A percentile compares a stretch with the other conserved stretches of the same genome.
Conservation (phyloP, 1,140 invertebrate genomes). For the Pissodes strobi region DNA sequence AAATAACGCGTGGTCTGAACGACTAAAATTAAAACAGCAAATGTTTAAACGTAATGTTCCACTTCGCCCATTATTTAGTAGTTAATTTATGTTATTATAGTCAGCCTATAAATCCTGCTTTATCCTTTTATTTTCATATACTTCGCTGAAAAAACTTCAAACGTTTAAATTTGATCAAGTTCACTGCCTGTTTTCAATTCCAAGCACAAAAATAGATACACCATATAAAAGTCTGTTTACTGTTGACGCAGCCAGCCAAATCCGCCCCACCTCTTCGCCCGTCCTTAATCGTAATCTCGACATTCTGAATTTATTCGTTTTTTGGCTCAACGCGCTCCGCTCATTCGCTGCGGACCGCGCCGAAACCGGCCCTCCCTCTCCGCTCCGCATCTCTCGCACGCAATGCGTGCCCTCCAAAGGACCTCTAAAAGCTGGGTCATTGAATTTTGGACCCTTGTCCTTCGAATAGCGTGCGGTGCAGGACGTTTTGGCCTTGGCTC, state of each 20-base stretch:
- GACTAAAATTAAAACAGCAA: no score
- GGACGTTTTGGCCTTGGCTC: conserved; percentile 19
- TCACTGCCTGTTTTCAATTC: neutral
- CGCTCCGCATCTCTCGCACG: conserved; percentile 27
- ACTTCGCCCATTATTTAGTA: no score
- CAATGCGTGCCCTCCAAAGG: conserved; percentile 51
- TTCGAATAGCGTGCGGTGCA: conserved; percentile 42
- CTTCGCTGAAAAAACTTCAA: no score
- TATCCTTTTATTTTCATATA: no score
- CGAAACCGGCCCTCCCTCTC: conserved; percentile 5
- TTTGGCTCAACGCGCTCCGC: conserved; percentile 17
- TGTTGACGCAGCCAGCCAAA: conserved; percentile 12
- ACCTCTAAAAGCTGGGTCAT: conserved; percentile 52
- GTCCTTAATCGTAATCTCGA: conserved; percentile 22
- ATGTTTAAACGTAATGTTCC: no score
- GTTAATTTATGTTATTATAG: no score
- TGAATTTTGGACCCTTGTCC: conserved; percentile 53
- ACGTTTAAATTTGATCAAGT: no score
- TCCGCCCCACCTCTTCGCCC: neutral
- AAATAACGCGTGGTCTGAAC: no score
- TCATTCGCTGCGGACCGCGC: conserved; percentile 24
- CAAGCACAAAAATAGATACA: conserved; percentile 10
- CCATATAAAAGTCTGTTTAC: conserved; percentile 10
- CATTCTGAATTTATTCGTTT: conserved; percentile 26
- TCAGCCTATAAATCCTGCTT: no score